Evolutionary conservation across 2,888 invertebrate genomes (phyloP).

Genomic region (Amblyjoppa proteus): DNA sequence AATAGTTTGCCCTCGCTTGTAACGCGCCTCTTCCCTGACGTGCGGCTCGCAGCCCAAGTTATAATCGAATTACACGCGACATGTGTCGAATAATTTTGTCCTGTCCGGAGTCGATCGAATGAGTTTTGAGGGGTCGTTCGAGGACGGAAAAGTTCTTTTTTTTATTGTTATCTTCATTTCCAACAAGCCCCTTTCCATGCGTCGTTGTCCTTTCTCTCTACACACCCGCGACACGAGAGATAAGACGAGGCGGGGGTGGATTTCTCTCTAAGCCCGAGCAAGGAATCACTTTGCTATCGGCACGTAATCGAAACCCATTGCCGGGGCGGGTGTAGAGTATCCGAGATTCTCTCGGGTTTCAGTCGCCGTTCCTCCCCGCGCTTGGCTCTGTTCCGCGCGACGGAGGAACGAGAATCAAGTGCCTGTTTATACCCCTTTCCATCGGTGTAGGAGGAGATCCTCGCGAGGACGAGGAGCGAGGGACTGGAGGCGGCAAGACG

Average conservation of each 20-base stretch:
- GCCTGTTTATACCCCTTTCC: conserved; percentile 77
- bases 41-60: not conserved
- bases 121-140: not conserved
- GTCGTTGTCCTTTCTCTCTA: conserved; percentile 28
- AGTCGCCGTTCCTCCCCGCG: conserved; percentile 31
- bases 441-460: conserved; percentile 37
- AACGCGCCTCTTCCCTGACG: not conserved
- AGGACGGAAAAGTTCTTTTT: not conserved
- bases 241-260: conserved; percentile 36
- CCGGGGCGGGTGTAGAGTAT: conserved; percentile 36
- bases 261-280: conserved; percentile 50
- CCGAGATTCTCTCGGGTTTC: conserved; percentile 65
- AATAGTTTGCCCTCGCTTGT: conserved; percentile 25
- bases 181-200: conserved; percentile 6
- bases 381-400: conserved; percentile 24
- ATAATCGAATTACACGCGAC: conserved; percentile 3
- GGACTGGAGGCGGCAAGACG: conserved; percentile 47
- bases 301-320: conserved; percentile 66
- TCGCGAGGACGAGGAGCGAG: conserved; percentile 62
- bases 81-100: conserved; percentile 7
- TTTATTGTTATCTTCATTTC: not conserved
- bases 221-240: conserved; percentile 50
- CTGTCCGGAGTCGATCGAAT: not conserved
- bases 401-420: conserved; percentile 75
- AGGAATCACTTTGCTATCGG: conserved; percentile 66